Base-by-base conservation (phyloP, 2,888 invertebrate species). In the Hoplodrina blanda region DNA sequence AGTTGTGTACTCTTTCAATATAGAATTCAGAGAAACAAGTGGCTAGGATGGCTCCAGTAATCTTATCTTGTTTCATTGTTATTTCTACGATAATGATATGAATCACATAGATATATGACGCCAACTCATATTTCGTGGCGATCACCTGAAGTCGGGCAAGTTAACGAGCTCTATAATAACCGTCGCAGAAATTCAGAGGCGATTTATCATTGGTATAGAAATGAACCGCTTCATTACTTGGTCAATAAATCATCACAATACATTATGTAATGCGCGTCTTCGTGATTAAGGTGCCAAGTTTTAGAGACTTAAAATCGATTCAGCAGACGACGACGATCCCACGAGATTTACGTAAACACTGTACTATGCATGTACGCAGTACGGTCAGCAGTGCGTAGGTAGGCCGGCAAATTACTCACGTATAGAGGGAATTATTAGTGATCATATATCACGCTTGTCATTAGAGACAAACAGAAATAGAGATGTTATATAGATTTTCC, bases 191-290 rank as follows among this genome's bases (percentile, higher is more conserved):
- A 62, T 71, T 70, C 55, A 64, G 61, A 55, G 13, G 37, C 53
- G 60, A 79, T 79, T 70, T 79, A 82, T 82, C 72, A 75, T 71
- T 71, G 61, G 54, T 53, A 67, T 62, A 73, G 71, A 77, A 82
- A 63, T 65, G 64, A 75, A 77, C 76, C 46, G 69, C 68, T 73
- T 82, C 70, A 73, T 81, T 78, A 72, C 56, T 56, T 56, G 53
- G 54, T 57, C 70, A 69, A 76, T 81, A 82, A 76, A 82, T 81
- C 81, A 76, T 54, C 50, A 63, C 55, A 46, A 37, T 64, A 70
- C 33, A 71, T 80, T 66, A 71, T 62, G 71, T 69, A 76, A 67
- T 60, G 54, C 15, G 20, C 59, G 61, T 56, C 44, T 71, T 64
- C 37, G 44, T 25, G 64, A 76, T 76, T 67, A 62, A 69, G 66